Percentiles rank a stretch among this genome's conserved stretches.
Conservation (phyloP, 1,140 invertebrate species). For the Diabrotica virgifera region DNA sequence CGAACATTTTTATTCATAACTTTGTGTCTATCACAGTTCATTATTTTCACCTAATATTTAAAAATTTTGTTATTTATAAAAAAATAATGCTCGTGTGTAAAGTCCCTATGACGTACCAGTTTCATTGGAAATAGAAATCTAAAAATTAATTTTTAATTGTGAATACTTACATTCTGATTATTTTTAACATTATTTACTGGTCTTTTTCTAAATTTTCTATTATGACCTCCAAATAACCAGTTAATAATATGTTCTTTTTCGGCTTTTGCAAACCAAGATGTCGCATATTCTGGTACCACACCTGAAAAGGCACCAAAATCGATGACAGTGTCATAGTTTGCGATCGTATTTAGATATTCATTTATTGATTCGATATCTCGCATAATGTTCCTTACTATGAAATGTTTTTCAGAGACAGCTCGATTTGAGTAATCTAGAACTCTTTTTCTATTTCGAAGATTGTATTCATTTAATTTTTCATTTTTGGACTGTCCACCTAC, state of each 20-base stretch:
- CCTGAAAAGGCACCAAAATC: slow-evolving; percentile 27
- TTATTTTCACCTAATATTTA: too few relatives aligned
- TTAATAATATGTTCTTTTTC: slow-evolving; percentile 22
- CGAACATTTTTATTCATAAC: too few relatives aligned
- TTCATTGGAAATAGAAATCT: too few relatives aligned
- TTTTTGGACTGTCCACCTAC: slow-evolving; percentile 71
- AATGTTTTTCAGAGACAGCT: slow-evolving; percentile 5
- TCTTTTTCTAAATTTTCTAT: too few relatives aligned
- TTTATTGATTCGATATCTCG: slow-evolving; percentile 24
- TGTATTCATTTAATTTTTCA: slow-evolving; percentile 54
- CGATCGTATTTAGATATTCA: slow-evolving; percentile 19
- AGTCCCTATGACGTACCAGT: too few relatives aligned
- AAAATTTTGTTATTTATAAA: too few relatives aligned
- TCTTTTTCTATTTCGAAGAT: slow-evolving; percentile 40
- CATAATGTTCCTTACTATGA: slow-evolving; percentile 9
- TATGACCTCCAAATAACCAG: slow-evolving; percentile 31
- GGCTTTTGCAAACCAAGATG: slow-evolving; percentile 35
- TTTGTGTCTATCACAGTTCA: too few relatives aligned
- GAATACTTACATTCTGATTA: too few relatives aligned
- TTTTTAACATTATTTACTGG: too few relatives aligned
- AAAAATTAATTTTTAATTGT: too few relatives aligned
- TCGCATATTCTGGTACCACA: slow-evolving; percentile 23
- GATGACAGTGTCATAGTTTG: slow-evolving; percentile 21
- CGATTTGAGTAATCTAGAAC: background rate
- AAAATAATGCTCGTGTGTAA: too few relatives aligned